phyloP scores from a whole-genome alignment of 2,888 invertebrate genomes.

The Meandrusa payeni region DNA sequence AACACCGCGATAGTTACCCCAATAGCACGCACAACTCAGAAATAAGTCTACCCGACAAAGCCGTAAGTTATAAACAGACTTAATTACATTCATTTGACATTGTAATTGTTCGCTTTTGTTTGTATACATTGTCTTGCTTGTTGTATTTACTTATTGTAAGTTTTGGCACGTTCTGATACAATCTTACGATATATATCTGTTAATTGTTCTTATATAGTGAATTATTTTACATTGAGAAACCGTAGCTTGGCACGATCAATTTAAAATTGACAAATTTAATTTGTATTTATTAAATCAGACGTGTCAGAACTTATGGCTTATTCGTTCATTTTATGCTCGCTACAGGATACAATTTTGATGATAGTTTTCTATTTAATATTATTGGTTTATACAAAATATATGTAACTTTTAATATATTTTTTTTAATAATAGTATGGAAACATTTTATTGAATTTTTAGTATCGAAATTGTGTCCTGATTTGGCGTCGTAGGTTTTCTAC shows the following conservation, averaged over 20 bases:
- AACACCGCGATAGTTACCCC: conserved; percentile 57
- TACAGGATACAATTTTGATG: not conserved
- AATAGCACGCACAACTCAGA: conserved; percentile 49
- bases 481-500: conserved; percentile 3
- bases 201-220: no score
- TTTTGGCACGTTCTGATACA: conserved; percentile 23
- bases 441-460: no score
- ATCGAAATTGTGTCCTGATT: not conserved
- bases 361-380: not conserved
- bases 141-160: conserved; percentile 22
- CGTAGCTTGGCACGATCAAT: not conserved
- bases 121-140: conserved; percentile 25
- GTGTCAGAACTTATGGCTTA: conserved; percentile 28
- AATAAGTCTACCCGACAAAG: conserved; percentile 55
- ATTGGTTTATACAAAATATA: not conserved
- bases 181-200: no score
- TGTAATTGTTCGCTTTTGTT: conserved; percentile 19
- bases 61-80: conserved; percentile 47
- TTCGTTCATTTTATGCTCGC: not conserved
- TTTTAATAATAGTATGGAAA: no score
- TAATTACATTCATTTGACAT: not conserved
- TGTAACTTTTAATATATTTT: no score
- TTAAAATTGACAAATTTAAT: not conserved
- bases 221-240: no score
- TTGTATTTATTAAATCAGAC: not conserved